These are phyloP conservation scores for Ceratosolen solmsi DNA, from an alignment of 1,140 invertebrate species.

Conservation along the genomic window DNA sequence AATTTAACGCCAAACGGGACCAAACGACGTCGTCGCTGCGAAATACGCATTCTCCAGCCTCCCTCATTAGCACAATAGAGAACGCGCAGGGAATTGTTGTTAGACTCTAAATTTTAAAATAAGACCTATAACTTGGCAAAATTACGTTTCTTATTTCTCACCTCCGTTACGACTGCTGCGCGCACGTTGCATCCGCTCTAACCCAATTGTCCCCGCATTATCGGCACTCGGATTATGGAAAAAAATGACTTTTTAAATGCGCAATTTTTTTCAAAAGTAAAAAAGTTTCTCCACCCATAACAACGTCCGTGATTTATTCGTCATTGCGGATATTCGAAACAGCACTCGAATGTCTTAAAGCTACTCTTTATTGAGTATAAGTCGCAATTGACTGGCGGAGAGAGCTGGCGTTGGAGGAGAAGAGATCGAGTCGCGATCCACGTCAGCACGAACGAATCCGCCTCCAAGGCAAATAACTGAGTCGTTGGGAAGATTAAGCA, in stretches of 20 bases:
- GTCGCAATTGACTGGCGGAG: no score
- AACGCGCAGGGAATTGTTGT: no score
- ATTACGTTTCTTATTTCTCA: not conserved
- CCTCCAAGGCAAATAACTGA: not conserved
- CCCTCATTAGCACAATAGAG: no score
- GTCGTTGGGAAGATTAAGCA: no score
- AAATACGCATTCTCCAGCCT: no score
- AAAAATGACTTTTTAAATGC: not conserved
- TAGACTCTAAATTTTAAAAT: not conserved
- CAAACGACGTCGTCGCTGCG: no score
- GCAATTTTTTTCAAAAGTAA: not conserved
- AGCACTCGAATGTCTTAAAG: not conserved
- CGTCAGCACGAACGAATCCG: no score
- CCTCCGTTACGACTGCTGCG: not conserved
- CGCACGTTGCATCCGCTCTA: not conserved
- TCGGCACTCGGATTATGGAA: not conserved
- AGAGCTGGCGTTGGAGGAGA: no score
- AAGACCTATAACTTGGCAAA: not conserved
- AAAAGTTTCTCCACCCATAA: not conserved
- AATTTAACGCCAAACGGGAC: no score
- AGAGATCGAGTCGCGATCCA: not conserved
- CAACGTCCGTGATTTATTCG: not conserved
- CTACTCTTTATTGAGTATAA: no score
- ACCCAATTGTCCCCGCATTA: conserved; percentile 9
- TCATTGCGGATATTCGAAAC: not conserved